Percentiles rank a stretch among this genome's conserved stretches.
Conservation (phyloP, 2,113 vertebrate species). For the Coracopsis vasa region DNA sequence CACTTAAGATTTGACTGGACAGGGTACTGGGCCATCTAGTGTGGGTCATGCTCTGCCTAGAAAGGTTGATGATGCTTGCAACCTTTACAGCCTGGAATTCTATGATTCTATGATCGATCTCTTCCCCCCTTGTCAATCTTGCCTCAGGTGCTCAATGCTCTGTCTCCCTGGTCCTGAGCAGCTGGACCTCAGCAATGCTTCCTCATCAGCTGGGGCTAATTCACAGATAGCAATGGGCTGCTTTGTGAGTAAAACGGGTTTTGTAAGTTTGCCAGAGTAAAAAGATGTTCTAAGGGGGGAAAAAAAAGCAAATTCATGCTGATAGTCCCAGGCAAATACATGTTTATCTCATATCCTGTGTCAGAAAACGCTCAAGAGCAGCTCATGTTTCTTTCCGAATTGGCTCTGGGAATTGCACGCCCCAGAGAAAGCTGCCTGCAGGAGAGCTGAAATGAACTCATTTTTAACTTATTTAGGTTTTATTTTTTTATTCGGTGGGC, state of each 20-base stretch:
- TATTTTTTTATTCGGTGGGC: background rate
- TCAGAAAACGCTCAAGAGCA: background rate
- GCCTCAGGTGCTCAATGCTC: accelerated
- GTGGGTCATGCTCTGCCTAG: background rate
- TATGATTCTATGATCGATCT: background rate
- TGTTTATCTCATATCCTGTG: background rate
- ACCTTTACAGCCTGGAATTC: background rate
- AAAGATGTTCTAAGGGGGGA: background rate
- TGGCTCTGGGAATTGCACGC: background rate
- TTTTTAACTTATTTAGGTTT: background rate
- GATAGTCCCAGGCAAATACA: background rate
- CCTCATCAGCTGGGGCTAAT: too few species aligned
- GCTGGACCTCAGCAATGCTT: background rate
- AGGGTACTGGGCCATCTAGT: background rate
- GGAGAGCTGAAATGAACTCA: background rate
- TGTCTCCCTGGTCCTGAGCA: background rate
- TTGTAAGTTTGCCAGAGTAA: background rate
- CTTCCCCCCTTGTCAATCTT: background rate
- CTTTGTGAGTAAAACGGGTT: background rate
- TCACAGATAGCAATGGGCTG: background rate
- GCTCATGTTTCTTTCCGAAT: background rate
- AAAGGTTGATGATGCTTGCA: background rate
- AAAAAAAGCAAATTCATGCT: background rate
- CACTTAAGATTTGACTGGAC: background rate
- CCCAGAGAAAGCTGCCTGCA: background rate